Evolutionary conservation across 2,797 vertebrate species (phyloP), one percentile per base, ranked within the genome.

Genomic region (Octomys mimax): DNA sequence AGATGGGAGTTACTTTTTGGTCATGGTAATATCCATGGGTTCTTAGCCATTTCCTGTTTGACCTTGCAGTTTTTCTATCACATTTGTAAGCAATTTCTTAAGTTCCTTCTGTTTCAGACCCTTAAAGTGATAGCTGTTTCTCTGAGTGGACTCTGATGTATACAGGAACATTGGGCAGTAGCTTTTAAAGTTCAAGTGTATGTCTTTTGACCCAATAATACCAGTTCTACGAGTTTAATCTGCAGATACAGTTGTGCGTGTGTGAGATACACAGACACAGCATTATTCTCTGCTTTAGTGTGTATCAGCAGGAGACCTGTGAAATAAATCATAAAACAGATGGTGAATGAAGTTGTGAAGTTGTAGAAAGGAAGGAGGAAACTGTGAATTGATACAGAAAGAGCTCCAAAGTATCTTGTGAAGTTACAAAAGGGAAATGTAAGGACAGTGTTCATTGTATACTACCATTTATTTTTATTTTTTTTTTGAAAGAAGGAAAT

Each of bases 41-140:
- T 77, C 86, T 95, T 61, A 75, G 70, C 46, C 36, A 22, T 85
- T 95, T 88, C 62, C 59, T 75, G 36, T 64, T n/a, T 64, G 77
- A 77, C 12, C 57, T 87, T 59, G n/a, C 68, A 70, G 71, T 71
- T 79, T 93, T 95, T 91, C 57, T 57, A 1, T 89, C 39, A 57
- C 22, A 21, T 1, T 3, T 66, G 21, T 91, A 54, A 80, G 52
- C 84, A 94, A 6, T 59, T 46, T 36, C 80, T 78, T 84, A 87
- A 21, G 71, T 84, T 89, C 33, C 61, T n/a, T 93, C 31, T 52
- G 4, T 78, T 89, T 89, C 31, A 92, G 10, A 71, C 62, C 36
- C 75, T 49, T 54, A 64, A 87, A 83, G 39, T 54, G 64, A 75
- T 42, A 28, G 28, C 33, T 78, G 5, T 91, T 87, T 94, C n/a